phyloP scores from a whole-genome alignment of 1,140 invertebrate genomes.

The Caenorhabditis inopinata region DNA sequence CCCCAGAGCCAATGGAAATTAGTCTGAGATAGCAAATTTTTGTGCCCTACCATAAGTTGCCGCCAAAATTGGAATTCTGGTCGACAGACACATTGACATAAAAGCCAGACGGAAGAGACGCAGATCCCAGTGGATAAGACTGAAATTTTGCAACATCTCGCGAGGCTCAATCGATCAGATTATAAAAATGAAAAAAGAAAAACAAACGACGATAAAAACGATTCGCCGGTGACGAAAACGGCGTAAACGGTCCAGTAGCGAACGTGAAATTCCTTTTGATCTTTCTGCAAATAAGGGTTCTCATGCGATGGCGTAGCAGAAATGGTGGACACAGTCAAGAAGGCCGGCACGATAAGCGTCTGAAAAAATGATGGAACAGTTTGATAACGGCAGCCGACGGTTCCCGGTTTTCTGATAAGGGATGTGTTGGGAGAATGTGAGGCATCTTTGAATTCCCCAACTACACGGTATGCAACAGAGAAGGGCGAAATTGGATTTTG shows the following conservation, averaged over 20 bases:
- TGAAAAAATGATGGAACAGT: background rate
- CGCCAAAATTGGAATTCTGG: background rate
- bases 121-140: background rate
- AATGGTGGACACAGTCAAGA: background rate
- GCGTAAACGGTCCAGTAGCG: conserved; percentile 16
- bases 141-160: background rate
- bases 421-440: too few relatives aligned
- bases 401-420: too few relatives aligned
- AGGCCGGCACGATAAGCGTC: background rate
- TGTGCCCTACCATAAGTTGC: background rate
- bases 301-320: background rate
- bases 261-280: background rate
- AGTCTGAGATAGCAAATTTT: too few relatives aligned
- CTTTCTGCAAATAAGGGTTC: background rate
- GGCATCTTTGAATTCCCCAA: too few relatives aligned
- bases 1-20: background rate
- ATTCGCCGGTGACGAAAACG: background rate
- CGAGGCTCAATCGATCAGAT: too few relatives aligned
- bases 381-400: too few relatives aligned
- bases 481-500: too few relatives aligned
- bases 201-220: background rate
- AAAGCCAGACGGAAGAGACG: background rate
- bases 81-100: background rate
- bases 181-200: background rate
- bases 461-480: too few relatives aligned